Base-by-base conservation (phyloP, 2,888 invertebrate genomes). In the Drosophila nigricruria region DNA sequence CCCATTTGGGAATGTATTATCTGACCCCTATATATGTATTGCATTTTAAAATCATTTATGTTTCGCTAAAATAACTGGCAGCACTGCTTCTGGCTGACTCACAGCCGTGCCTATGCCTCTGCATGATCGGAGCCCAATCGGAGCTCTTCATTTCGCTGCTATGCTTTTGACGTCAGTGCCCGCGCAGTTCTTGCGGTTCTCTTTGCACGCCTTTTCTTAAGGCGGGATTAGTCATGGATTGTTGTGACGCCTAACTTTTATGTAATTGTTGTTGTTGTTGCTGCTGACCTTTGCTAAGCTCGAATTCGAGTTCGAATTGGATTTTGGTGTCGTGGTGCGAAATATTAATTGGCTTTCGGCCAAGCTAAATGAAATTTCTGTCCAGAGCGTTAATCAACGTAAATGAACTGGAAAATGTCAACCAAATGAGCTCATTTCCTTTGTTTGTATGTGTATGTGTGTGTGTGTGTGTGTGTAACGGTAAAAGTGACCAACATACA, bases 391-490 rank as follows among this genome's bases (percentile, higher is more conserved):
- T 87, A 85, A 89, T 85, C 85, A 85, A 89, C 85, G 71, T 73
- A 87, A 85, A 87, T 86, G 80, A 85, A 89, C 79, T 82, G 88
- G 80, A 87, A 86, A 87, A 86, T 84, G 89, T 87, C 84, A 81
- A 77, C 77, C 60, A 74, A 84, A 88, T 84, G 85, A 87, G 88
- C 80, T 89, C 85, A 89, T 87, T 89, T 87, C 89, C 89, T 74
- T 73, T 49, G 52, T 47, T 14, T 25, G n/a, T 27, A 16, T 45
- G 9, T 54, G 43, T 47, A 23, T 23, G 12, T 25, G n/a, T 59
- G 45, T 52, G 18, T 57, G 57, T 49, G 45, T 56, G 16, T 61
- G 49, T 40, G 34, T 59, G 38, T 59, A 72, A 58, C 62, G 64
- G 56, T 62, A 72, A 70, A 75, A 70, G 74, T 73, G 70, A 72